Conservation (phyloP, 2,113 vertebrate genomes). For the Sylvia atricapilla region DNA sequence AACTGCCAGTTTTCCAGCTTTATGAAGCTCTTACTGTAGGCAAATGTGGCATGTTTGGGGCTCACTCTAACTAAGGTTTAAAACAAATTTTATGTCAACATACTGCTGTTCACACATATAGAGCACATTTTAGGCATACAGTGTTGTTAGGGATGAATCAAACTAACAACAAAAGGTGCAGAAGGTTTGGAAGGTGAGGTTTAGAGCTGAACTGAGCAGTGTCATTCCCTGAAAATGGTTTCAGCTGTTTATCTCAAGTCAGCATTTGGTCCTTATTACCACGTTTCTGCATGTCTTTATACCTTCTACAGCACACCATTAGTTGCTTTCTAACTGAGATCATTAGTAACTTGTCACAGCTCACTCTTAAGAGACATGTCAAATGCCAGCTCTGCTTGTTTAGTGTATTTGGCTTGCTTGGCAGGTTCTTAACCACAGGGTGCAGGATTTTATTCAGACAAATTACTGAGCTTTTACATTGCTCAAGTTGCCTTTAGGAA, state of each 20-base stretch:
- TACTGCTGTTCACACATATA: not conserved
- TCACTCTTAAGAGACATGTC: not conserved
- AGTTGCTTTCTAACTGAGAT: not conserved
- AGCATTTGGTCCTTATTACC: not conserved
- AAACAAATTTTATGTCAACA: not conserved
- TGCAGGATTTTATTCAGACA: not conserved
- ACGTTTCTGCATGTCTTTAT: not conserved
- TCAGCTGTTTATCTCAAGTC: not conserved
- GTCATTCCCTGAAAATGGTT: not conserved
- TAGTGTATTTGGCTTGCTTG: not conserved
- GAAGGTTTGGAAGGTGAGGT: not conserved
- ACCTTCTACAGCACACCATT: not conserved
- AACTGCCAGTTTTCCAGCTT: conserved; percentile 21
- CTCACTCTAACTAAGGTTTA: not conserved
- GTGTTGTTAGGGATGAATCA: not conserved
- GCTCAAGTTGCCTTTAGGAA: not conserved
- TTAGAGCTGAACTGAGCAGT: not conserved
- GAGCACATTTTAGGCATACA: not conserved
- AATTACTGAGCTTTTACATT: not conserved
- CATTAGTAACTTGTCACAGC: conserved; percentile 3
- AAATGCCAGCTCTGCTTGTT: not conserved
- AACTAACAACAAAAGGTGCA: not conserved
- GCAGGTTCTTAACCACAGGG: not conserved
- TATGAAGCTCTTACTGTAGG: conserved; percentile 18
- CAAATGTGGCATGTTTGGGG: not conserved